phyloP scores from a whole-genome alignment of 2,113 vertebrate species.

The Myiagra hebetior region DNA sequence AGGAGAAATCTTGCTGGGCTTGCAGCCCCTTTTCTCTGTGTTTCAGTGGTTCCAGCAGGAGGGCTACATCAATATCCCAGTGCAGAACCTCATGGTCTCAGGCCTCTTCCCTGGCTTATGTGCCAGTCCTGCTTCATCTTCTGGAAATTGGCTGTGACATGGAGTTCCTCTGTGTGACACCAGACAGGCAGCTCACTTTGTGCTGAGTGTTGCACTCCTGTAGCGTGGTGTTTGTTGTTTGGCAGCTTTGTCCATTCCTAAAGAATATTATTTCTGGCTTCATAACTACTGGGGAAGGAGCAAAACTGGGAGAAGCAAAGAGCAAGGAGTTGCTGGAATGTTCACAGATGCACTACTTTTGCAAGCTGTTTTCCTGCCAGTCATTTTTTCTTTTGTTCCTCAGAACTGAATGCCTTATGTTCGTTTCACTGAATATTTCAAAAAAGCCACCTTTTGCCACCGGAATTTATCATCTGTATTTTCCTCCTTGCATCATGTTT shows the following conservation, averaged over 20 bases:
- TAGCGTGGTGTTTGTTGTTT: not conserved
- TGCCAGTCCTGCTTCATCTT: not conserved
- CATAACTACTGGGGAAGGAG: rapidly evolving
- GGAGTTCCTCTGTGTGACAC: not conserved
- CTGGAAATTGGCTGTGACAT: not conserved
- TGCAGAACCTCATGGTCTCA: not conserved
- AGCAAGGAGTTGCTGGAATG: not conserved
- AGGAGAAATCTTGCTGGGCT: not conserved
- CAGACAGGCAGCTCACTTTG: not conserved
- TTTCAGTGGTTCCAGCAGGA: not conserved
- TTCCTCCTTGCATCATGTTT: not conserved
- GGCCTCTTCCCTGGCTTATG: not conserved
- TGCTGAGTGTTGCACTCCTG: not conserved
- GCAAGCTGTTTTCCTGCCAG: not conserved
- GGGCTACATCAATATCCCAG: rapidly evolving
- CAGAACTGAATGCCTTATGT: not conserved
- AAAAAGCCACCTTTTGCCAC: not conserved
- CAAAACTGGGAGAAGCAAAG: not conserved
- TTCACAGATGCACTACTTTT: not conserved
- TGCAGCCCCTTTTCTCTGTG: not conserved
- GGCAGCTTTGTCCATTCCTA: not conserved
- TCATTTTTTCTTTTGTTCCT: not conserved
- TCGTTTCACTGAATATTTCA: conserved; percentile 9
- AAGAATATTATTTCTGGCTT: not conserved
- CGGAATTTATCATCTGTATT: not conserved